Base-by-base conservation (phyloP, 2,113 vertebrate genomes). In the Sinocyclocheilus maitianheensis region DNA sequence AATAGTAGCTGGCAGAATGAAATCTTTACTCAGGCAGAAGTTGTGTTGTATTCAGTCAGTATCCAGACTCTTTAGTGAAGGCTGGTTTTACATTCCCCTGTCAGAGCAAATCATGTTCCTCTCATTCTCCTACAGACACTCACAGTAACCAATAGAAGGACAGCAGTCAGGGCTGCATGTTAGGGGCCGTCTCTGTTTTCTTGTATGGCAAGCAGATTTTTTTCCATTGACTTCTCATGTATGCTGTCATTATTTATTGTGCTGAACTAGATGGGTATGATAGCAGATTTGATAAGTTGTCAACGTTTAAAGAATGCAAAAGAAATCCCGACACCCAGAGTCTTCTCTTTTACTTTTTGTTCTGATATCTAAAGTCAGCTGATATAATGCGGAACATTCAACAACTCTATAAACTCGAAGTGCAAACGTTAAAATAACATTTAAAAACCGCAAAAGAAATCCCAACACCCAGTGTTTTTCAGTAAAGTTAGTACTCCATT, bases 71-170 rank as follows among this genome's bases (percentile, higher is more conserved):
- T 48, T 43, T 48, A 24, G 72, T 75, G 72, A 76, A 75, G 72
- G 72, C 72, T 75, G 72, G 72, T 81, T 83, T 43, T 86, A 77
- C 88, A 84, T 90, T 90, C 88, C 65, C 69, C 9, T 87, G 87
- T 91, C 91, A 85, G 79, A 85, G 85, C 87, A 84, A 55, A 90
- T 91, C 83, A 87, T 86, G 87, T 78, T 71, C 72, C 77, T 84
- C 87, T 60, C 74, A 40, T 81, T 34, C 79, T 81, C 84, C 67
- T 48, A 80, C 87, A 84, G 84, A 79, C 89, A 62, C 37, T 22
- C 79, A 14, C n/a, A 37, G 72, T 24, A n/a, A 51, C 85, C 91
- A 88, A 84, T 83, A 81, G 86, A 75, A 87, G 51, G 48, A 65
- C 85, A 5, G 43, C 46, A 58, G 81, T 65, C 77, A 37, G 75